Percentiles rank a stretch among this genome's conserved stretches.
These are phyloP conservation scores for Dipodomys merriami DNA, from an alignment of 2,113 vertebrate genomes.

Conservation along the genomic window DNA sequence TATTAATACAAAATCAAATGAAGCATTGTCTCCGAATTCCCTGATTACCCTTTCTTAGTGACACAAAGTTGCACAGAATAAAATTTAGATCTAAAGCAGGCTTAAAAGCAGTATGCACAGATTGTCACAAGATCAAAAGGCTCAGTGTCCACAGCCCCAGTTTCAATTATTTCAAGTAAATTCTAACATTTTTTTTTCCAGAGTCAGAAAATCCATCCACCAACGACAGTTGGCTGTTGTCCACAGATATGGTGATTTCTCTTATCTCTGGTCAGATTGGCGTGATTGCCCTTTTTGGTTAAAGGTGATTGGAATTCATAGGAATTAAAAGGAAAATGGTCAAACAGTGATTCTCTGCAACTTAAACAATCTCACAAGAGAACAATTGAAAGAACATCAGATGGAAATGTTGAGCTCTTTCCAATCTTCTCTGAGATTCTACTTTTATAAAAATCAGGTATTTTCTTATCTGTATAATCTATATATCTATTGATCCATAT, in stretches of 20 bases:
- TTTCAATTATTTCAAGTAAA: neutral
- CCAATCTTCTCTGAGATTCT: neutral
- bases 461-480: neutral
- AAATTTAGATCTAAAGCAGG: neutral
- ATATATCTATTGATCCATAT: neutral
- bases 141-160: neutral
- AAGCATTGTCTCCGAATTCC: neutral
- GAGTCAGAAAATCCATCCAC: neutral
- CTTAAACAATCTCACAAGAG: neutral
- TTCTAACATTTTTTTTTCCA: neutral
- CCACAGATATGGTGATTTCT: neutral
- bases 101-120: neutral
- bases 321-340: neutral
- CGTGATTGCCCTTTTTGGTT: neutral
- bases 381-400: neutral
- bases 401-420: neutral
- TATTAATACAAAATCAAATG: conserved; percentile 19
- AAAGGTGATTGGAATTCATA: neutral
- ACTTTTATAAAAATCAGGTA: neutral
- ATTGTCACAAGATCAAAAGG: neutral
- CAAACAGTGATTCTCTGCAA: neutral
- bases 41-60: neutral
- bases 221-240: neutral
- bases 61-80: neutral
- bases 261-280: neutral